Evolutionary conservation across 2,888 invertebrate species (phyloP).

Genomic region (Cheilosia vulpina): DNA sequence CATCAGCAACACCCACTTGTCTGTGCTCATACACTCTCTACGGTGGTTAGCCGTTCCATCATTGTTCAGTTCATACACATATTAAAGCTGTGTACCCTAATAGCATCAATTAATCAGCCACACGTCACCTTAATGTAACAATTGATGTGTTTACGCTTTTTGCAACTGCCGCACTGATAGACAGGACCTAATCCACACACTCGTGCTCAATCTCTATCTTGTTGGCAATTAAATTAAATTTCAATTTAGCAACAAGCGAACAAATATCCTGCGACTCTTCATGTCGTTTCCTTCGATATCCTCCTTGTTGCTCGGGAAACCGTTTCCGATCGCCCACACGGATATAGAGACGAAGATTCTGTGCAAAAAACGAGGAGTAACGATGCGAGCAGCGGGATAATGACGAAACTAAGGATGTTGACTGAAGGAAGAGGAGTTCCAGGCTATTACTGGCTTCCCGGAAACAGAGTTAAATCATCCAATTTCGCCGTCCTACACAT

Average conservation of each 20-base stretch:
- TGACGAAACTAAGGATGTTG: conserved; percentile 8
- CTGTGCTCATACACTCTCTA: not conserved
- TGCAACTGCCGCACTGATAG: conserved; percentile 3
- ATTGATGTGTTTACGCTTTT: conserved; percentile 48
- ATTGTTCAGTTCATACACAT: not conserved
- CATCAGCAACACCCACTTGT: conserved; percentile 4
- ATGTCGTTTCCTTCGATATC: conserved; percentile 34
- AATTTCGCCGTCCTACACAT: conserved; percentile 8
- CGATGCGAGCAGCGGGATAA: conserved; percentile 5
- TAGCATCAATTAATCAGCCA: conserved; percentile 65
- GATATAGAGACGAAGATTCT: conserved; percentile 1
- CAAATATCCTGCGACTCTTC: conserved; percentile 19
- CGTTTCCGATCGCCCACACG: not conserved
- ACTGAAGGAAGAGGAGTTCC: conserved; percentile 14
- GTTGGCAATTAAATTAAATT: conserved; percentile 42
- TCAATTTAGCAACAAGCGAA: conserved; percentile 19
- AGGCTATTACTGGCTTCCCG: conserved; percentile 25
- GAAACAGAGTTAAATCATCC: conserved; percentile 49
- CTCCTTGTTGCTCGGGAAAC: not conserved
- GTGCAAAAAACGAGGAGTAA: conserved; percentile 7
- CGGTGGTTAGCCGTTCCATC: not conserved
- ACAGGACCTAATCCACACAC: conserved; percentile 1
- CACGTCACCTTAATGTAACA: conserved; percentile 48
- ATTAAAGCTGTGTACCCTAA: not conserved
- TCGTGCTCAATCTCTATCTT: conserved; percentile 17